These are phyloP conservation scores for Entomobrya proxima DNA, from an alignment of 2,888 invertebrate species.

Conservation along the genomic window DNA sequence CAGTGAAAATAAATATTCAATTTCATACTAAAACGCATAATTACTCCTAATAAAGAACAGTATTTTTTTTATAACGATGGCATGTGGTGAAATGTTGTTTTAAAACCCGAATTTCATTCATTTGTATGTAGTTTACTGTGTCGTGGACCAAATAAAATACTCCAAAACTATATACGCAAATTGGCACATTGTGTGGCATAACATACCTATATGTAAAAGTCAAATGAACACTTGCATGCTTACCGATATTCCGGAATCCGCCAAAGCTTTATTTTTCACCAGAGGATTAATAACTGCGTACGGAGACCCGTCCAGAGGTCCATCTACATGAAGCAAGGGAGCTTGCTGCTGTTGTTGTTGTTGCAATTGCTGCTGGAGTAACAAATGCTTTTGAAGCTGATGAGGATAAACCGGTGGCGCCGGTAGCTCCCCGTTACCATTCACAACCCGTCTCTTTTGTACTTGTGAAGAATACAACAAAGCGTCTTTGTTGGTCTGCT, in stretches of 20 bases:
- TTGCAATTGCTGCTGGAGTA: not conserved
- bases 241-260: slow-evolving; percentile 73
- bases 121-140: no score
- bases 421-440: slow-evolving; percentile 28
- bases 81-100: no score
- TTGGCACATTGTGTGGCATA: no score
- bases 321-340: slow-evolving; percentile 60
- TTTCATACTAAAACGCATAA: not conserved
- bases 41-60: not conserved
- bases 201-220: no score
- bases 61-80: no score
- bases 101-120: no score
- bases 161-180: no score
- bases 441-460: slow-evolving; percentile 50
- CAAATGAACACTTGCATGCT: no score
- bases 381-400: slow-evolving; percentile 21
- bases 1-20: not conserved
- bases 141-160: no score
- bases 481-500: slow-evolving; percentile 12
- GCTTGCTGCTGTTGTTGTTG: slow-evolving; percentile 4
- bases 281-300: slow-evolving; percentile 72
- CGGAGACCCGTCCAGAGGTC: slow-evolving; percentile 72
- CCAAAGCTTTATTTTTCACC: slow-evolving; percentile 70
- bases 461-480: slow-evolving; percentile 43
- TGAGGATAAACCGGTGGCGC: slow-evolving; percentile 29